Evolutionary conservation across 2,888 invertebrate species (phyloP).

Genomic region (Stenichneumon culpator): DNA sequence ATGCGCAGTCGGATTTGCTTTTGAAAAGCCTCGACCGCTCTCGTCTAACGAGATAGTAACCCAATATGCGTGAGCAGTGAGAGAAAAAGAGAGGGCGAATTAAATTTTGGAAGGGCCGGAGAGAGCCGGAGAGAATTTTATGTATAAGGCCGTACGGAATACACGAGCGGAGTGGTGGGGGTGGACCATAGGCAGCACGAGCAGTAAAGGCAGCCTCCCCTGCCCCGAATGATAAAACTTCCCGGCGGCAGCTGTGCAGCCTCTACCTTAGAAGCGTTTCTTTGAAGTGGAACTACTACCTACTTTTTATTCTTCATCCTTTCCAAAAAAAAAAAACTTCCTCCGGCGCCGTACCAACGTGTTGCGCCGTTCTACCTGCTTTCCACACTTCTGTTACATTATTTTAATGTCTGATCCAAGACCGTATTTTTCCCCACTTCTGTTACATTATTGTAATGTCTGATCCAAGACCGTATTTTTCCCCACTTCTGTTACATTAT

Average conservation of each 20-base stretch:
- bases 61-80: constrained; percentile 62
- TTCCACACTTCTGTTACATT: no score
- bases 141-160: constrained; percentile 30
- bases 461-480: no score
- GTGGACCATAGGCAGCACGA: constrained; percentile 47
- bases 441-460: no score
- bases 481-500: no score
- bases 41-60: constrained; percentile 75
- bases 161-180: constrained; percentile 41
- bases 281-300: constrained; percentile 48
- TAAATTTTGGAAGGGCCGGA: constrained; percentile 9
- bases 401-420: no score
- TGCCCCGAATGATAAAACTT: constrained; percentile 74
- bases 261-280: constrained; percentile 24
- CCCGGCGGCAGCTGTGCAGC: constrained; percentile 73
- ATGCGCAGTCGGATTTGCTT: constrained; percentile 76
- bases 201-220: constrained; percentile 72
- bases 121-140: constrained; percentile 33
- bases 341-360: not conserved
- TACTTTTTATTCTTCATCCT: constrained; percentile 55
- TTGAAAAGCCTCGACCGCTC: constrained; percentile 73
- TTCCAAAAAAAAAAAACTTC: constrained; percentile 7
- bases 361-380: constrained; percentile 3
- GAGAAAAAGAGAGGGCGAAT: constrained; percentile 32
- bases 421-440: no score